These are phyloP conservation scores for Brotula barbata DNA, from an alignment of 2,797 vertebrate species.

Conservation along the genomic window DNA sequence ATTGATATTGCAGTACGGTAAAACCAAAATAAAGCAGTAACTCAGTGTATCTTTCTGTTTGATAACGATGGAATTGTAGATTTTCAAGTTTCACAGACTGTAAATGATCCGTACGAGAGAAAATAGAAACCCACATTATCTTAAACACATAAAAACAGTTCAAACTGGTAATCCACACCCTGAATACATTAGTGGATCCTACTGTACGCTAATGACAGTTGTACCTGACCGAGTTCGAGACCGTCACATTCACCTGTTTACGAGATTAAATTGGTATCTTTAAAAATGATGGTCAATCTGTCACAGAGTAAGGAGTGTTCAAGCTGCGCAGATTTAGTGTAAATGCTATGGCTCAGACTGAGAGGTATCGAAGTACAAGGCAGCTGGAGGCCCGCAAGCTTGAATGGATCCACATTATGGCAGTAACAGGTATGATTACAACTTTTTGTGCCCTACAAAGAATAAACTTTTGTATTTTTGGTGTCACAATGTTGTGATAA, in stretches of 20 bases:
- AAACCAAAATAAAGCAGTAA: too few species aligned
- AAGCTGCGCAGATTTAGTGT: slow-evolving; percentile 33
- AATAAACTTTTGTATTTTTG: slow-evolving; percentile 12
- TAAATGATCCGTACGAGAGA: neutral
- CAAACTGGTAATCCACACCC: slow-evolving; percentile 1
- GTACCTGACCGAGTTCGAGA: slow-evolving; percentile 1
- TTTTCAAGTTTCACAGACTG: neutral
- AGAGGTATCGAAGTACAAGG: slow-evolving; percentile 63
- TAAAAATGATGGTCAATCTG: neutral
- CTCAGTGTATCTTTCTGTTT: too few species aligned
- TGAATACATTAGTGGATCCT: neutral
- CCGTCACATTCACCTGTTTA: slow-evolving; percentile 15
- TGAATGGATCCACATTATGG: slow-evolving; percentile 13
- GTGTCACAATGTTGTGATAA: slow-evolving; percentile 1
- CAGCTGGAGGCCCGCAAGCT: slow-evolving; percentile 33
- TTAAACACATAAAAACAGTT: neutral
- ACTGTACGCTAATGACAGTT: neutral
- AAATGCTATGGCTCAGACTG: slow-evolving; percentile 53
- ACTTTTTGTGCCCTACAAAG: slow-evolving; percentile 17
- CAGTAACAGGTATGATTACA: slow-evolving; percentile 32
- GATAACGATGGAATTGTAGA: too few species aligned
- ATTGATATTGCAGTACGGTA: too few species aligned
- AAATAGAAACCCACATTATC: neutral
- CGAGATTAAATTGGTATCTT: neutral
- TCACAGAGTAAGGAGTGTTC: neutral